phyloP scores from a whole-genome alignment of 2,888 invertebrate genomes.

The Machimus rusticus region DNA sequence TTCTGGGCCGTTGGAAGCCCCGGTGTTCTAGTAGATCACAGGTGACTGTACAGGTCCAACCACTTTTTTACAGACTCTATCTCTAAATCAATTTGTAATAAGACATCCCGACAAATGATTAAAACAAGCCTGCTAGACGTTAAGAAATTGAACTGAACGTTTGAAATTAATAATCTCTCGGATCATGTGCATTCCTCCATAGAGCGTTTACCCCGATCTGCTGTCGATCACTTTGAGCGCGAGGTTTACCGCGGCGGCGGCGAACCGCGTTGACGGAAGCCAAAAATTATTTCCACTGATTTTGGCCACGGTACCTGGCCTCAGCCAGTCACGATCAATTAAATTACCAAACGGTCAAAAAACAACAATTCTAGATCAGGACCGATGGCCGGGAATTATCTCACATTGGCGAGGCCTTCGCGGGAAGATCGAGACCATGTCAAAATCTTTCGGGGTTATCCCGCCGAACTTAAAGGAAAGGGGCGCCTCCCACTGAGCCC shows the following conservation, averaged over 20 bases:
- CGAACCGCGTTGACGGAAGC: slow-evolving; percentile 10
- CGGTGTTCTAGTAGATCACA: slow-evolving; percentile 2
- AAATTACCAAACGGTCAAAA: neutral
- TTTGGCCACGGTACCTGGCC: neutral
- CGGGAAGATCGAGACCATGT: neutral
- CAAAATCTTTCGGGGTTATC: neutral
- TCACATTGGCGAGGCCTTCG: neutral
- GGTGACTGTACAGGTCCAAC: neutral
- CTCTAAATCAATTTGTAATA: slow-evolving; percentile 15
- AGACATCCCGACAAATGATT: slow-evolving; percentile 20
- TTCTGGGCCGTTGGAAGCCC: neutral
- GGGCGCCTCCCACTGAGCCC: neutral
- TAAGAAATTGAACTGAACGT: neutral
- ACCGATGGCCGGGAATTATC: neutral
- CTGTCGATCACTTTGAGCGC: neutral
- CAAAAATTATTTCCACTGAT: slow-evolving; percentile 20
- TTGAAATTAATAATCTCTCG: slow-evolving; percentile 17
- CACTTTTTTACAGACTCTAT: neutral
- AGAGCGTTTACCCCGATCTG: slow-evolving; percentile 8
- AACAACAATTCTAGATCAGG: neutral
- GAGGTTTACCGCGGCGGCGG: neutral
- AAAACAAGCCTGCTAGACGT: slow-evolving; percentile 3
- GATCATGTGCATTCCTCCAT: slow-evolving; percentile 5
- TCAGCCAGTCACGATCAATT: slow-evolving; percentile 22
- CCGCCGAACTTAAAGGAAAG: neutral